phyloP scores from a whole-genome alignment of 2,113 vertebrate genomes.

The Microcebus jonahi region DNA sequence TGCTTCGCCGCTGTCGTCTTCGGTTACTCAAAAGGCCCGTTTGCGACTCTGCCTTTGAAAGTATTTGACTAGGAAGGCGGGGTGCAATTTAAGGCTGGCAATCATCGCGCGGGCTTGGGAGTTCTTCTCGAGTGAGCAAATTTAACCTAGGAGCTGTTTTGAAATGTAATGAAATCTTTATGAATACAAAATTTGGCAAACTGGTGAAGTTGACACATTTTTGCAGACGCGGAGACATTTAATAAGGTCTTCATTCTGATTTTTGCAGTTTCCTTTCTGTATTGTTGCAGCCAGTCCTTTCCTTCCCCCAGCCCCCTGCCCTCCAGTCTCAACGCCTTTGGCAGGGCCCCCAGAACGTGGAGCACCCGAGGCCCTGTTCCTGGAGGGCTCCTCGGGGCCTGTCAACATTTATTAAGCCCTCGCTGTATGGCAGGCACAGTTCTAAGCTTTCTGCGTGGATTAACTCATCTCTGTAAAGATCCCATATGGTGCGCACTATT shows the following conservation, averaged over 20 bases:
- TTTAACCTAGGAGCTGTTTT: constrained; percentile 41
- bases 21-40: not conserved
- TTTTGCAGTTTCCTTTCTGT: not conserved
- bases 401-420: not conserved
- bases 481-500: not conserved
- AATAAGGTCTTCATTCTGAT: constrained; percentile 7
- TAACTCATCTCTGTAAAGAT: not conserved
- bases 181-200: constrained; percentile 51
- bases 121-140: constrained; percentile 38
- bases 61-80: not conserved
- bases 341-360: not conserved
- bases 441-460: not conserved
- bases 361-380: not conserved
- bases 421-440: not conserved
- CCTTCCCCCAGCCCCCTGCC: not conserved
- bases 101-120: not conserved
- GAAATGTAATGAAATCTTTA: constrained; percentile 48
- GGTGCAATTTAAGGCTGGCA: not conserved
- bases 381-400: not conserved
- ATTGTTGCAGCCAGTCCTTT: not conserved
- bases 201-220: constrained; percentile 46
- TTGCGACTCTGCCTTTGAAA: not conserved
- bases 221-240: constrained; percentile 11
- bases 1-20: not conserved
- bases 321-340: not conserved